Conservation (phyloP, 53 echinoderm and acorn worm genomes). For the Stichopus horrens region DNA sequence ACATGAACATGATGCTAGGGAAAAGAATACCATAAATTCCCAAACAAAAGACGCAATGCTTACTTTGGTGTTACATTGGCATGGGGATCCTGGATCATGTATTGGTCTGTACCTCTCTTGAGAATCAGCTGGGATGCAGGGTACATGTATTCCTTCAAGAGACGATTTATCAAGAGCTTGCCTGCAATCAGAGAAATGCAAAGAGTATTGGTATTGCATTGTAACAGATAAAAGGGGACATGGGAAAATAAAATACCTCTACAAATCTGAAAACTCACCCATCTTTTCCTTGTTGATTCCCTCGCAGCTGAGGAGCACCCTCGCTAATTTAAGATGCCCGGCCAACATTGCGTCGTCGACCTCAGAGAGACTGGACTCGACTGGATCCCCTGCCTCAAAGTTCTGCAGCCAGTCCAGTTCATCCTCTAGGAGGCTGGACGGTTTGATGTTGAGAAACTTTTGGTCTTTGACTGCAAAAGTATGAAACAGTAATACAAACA, state of each 20-base stretch:
- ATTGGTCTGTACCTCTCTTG: constrained; percentile 67
- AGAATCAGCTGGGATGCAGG: constrained; percentile 92
- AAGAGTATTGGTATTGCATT: too few relatives aligned
- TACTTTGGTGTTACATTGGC: constrained; percentile 95
- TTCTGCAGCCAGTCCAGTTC: constrained; percentile 97
- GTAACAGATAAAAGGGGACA: too few relatives aligned
- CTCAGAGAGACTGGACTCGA: constrained; percentile 65
- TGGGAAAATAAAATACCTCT: too few relatives aligned
- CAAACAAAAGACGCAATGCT: not conserved
- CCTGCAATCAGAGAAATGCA: constrained; percentile 49
- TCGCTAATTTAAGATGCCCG: constrained; percentile 86
- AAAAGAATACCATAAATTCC: too few relatives aligned
- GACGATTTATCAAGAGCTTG: constrained; percentile 72
- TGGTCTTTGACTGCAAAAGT: constrained; percentile 62
- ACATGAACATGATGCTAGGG: too few relatives aligned
- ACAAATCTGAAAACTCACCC: constrained; percentile 51
- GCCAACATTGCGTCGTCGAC: constrained; percentile 87
- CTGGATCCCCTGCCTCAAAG: constrained; percentile 91
- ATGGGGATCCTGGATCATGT: constrained; percentile 66
- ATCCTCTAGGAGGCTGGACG: constrained; percentile 78
- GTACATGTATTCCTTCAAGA: constrained; percentile 92
- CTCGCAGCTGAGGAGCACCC: constrained; percentile 88
- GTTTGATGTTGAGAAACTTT: constrained; percentile 72
- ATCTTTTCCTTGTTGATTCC: constrained; percentile 87
- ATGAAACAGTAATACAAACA: too few relatives aligned